These are phyloP conservation scores for Sebastes iracundus DNA, from an alignment of 2,797 vertebrate genomes.

Conservation along the genomic window DNA sequence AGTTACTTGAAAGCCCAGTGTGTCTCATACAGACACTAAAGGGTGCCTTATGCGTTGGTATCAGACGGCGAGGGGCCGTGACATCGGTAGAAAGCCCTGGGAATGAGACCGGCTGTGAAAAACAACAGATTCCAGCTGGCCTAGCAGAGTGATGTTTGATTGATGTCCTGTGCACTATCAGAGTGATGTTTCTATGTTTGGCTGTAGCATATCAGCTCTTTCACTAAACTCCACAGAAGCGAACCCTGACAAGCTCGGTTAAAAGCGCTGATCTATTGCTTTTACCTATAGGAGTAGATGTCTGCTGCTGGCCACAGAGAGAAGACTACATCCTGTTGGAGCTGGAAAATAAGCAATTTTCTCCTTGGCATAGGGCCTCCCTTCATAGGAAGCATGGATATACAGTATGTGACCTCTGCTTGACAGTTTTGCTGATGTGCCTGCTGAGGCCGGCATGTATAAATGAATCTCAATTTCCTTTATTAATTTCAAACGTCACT, in stretches of 20 bases:
- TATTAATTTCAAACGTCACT: conserved; percentile 87
- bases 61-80: not conserved
- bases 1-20: not conserved
- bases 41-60: not conserved
- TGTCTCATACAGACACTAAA: too few relatives aligned
- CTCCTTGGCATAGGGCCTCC: conserved; percentile 62
- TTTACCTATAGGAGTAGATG: conserved; percentile 74
- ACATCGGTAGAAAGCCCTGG: too few relatives aligned
- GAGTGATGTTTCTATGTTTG: conserved; percentile 86
- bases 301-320: conserved; percentile 48
- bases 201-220: conserved; percentile 71
- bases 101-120: not conserved
- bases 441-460: conserved; percentile 79
- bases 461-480: conserved; percentile 89
- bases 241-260: conserved; percentile 79
- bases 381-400: conserved; percentile 34
- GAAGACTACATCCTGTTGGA: conserved; percentile 71
- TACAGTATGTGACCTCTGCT: conserved; percentile 81
- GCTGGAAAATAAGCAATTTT: conserved; percentile 82
- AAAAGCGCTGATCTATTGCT: conserved; percentile 87
- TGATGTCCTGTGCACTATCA: conserved; percentile 81
- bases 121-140: not conserved
- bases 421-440: conserved; percentile 82
- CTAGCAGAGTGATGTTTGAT: conserved; percentile 66
- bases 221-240: conserved; percentile 80